Conservation (phyloP, 2,113 vertebrate species). For the Otus sunia region DNA sequence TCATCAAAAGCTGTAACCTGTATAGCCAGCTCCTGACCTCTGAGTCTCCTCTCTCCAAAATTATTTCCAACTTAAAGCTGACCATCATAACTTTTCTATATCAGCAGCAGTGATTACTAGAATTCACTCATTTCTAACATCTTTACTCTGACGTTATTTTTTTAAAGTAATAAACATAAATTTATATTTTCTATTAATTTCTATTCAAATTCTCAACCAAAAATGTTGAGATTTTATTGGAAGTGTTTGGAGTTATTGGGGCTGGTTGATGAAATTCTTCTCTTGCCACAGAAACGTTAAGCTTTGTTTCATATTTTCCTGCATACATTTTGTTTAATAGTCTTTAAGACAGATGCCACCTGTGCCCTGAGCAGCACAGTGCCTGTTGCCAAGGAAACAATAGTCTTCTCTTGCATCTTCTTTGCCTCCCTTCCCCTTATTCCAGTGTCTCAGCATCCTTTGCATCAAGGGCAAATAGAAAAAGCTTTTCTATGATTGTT, state of each 20-base stretch:
- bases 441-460: neutral
- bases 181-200: neutral
- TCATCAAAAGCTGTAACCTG: constrained; percentile 58
- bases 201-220: neutral
- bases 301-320: neutral
- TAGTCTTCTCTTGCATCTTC: neutral
- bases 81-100: constrained; percentile 14
- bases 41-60: constrained; percentile 14
- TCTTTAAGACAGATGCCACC: constrained; percentile 23
- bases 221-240: neutral
- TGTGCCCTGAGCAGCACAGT: neutral
- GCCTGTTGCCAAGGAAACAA: constrained; percentile 65
- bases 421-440: neutral
- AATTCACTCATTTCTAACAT: neutral
- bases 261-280: neutral
- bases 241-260: neutral
- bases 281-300: neutral
- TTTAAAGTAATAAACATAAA: neutral
- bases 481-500: neutral
- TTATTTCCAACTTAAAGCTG: constrained; percentile 28
- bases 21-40: constrained; percentile 1
- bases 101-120: neutral
- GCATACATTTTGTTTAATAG: neutral
- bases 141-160: neutral
- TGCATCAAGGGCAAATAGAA: neutral